Evolutionary conservation across 2,113 vertebrate genomes (phyloP).

Genomic region (Potamarius usumacintae): DNA sequence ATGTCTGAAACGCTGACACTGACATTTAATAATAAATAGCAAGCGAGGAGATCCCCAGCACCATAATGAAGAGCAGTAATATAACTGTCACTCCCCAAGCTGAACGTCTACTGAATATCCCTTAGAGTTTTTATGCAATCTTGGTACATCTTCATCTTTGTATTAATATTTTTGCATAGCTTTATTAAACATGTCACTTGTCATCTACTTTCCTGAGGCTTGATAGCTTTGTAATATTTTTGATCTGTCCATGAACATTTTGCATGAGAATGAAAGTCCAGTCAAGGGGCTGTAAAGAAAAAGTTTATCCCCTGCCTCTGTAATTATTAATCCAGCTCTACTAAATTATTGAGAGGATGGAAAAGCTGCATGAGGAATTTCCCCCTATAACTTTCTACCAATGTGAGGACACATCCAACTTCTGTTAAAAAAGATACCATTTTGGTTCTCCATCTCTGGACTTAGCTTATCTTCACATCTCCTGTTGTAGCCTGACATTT

Average conservation of each 20-base stretch:
- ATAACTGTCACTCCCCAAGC: slow-evolving; percentile 32
- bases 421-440: slow-evolving; percentile 36
- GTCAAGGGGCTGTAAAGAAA: background rate
- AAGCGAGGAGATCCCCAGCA: slow-evolving; percentile 38
- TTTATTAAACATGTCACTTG: slow-evolving; percentile 22
- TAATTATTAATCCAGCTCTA: background rate
- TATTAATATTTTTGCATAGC: slow-evolving; percentile 7
- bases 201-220: background rate
- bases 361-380: slow-evolving; percentile 22
- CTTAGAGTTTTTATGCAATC: slow-evolving; percentile 9
- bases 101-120: slow-evolving; percentile 19
- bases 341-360: background rate
- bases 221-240: background rate
- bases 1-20: slow-evolving; percentile 52
- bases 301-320: background rate
- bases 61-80: slow-evolving; percentile 57
- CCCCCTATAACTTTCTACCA: slow-evolving; percentile 11
- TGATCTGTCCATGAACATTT: background rate
- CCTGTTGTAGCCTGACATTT: slow-evolving; percentile 34
- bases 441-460: slow-evolving; percentile 18
- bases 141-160: background rate
- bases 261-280: background rate
- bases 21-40: slow-evolving; percentile 60
- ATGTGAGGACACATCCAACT: background rate
- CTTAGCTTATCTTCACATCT: slow-evolving; percentile 40